A percentile compares a stretch with the other conserved stretches of the same genome.
These are phyloP conservation scores for Aplochiton taeniatus DNA, from an alignment of 2,797 vertebrate species.

Conservation along the genomic window DNA sequence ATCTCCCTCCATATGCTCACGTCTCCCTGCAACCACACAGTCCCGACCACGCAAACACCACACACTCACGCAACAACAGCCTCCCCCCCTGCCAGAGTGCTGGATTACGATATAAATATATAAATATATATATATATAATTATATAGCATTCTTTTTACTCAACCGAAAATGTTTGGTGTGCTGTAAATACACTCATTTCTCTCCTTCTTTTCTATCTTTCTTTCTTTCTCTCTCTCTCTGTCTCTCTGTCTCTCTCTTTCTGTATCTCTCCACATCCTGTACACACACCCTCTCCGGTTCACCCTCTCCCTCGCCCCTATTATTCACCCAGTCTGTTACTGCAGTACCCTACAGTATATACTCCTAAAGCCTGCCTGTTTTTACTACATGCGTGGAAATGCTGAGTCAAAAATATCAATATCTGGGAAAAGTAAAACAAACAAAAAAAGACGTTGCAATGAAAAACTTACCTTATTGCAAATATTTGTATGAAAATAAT, in stretches of 20 bases:
- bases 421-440: slow-evolving; percentile 52
- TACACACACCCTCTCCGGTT: slow-evolving; percentile 12
- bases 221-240: slow-evolving; percentile 26
- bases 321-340: slow-evolving; percentile 66
- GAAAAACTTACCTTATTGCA: slow-evolving; percentile 72
- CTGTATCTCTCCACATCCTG: background rate
- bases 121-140: slow-evolving; percentile 75
- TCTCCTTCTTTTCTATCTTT: slow-evolving; percentile 36
- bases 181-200: slow-evolving; percentile 76
- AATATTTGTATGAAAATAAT: slow-evolving; percentile 71
- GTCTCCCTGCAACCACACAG: too few relatives aligned
- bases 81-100: slow-evolving; percentile 58
- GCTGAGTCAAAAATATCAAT: slow-evolving; percentile 65
- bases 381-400: slow-evolving; percentile 77
- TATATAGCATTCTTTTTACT: slow-evolving; percentile 83
- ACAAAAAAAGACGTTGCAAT: slow-evolving; percentile 53
- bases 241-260: slow-evolving; percentile 22
- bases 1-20: background rate
- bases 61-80: slow-evolving; percentile 61
- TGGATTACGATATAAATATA: slow-evolving; percentile 75
- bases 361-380: slow-evolving; percentile 79
- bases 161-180: slow-evolving; percentile 75
- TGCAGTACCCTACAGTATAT: slow-evolving; percentile 74
- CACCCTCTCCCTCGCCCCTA: slow-evolving; percentile 37
- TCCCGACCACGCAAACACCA: slow-evolving; percentile 29